Conservation (phyloP, 2,797 vertebrate species). For the Enteromius fasciolatus region DNA sequence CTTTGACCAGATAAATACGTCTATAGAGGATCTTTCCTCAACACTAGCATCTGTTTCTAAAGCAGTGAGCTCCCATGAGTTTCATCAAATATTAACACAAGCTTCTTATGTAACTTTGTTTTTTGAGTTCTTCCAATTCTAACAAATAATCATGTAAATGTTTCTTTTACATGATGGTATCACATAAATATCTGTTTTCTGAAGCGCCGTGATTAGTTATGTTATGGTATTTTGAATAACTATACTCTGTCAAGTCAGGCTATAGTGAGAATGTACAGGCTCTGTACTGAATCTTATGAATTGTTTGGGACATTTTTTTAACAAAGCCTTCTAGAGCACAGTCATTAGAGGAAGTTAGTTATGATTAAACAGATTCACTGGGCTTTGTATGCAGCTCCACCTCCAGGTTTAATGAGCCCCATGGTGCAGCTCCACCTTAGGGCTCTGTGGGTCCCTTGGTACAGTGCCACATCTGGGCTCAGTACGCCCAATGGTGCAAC, state of each 20-base stretch:
- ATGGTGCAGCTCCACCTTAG: conserved; percentile 1
- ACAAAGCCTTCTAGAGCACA: background rate
- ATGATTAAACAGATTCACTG: conserved; percentile 12
- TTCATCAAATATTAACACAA: background rate
- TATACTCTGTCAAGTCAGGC: background rate
- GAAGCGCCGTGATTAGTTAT: background rate
- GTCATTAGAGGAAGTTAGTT: background rate
- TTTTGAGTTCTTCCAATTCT: background rate
- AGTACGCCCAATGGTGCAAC: background rate
- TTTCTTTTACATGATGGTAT: background rate
- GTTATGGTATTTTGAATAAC: background rate
- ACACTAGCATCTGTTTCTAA: background rate
- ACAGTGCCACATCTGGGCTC: background rate
- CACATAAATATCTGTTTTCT: background rate
- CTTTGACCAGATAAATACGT: background rate
- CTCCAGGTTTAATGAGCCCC: conserved; percentile 9
- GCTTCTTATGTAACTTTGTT: background rate
- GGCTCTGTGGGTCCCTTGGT: conserved; percentile 6
- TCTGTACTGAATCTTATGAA: background rate
- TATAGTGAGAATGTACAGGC: background rate
- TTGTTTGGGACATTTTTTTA: background rate
- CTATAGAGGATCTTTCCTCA: background rate
- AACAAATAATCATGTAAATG: background rate
- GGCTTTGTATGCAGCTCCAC: conserved; percentile 6
- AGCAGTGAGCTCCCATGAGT: background rate